Evolutionary conservation across 2,888 invertebrate genomes (phyloP).

Genomic region (Agrotis ipsilon): DNA sequence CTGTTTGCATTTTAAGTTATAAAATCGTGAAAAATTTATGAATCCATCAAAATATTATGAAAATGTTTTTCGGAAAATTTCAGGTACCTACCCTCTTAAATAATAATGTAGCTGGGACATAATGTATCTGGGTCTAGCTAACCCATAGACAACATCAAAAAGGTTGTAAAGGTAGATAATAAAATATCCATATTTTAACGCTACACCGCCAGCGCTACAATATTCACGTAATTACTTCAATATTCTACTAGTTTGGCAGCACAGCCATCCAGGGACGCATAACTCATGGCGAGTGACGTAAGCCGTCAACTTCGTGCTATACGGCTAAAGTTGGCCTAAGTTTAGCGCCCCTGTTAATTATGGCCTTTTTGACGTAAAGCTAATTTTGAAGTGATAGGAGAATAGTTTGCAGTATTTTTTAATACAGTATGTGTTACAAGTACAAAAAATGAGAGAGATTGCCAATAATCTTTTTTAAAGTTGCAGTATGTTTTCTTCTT

Average conservation of each 20-base stretch:
- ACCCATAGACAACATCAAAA: neutral
- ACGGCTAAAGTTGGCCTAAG: constrained; percentile 22
- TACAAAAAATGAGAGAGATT: too few relatives aligned
- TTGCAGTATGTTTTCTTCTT: too few relatives aligned
- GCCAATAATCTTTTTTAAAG: neutral
- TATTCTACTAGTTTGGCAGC: constrained; percentile 22
- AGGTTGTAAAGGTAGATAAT: neutral
- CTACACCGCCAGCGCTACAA: neutral
- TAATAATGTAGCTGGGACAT: too few relatives aligned
- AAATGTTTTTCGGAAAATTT: neutral
- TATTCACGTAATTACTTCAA: constrained; percentile 31
- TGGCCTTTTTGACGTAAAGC: constrained; percentile 17
- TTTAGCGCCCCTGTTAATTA: constrained; percentile 33
- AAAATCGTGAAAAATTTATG: neutral
- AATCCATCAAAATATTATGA: neutral
- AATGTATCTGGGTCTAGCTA: too few relatives aligned
- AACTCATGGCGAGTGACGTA: constrained; percentile 28
- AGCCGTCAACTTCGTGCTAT: constrained; percentile 28
- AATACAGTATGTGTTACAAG: too few relatives aligned
- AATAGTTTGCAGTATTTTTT: neutral
- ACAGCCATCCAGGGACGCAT: constrained; percentile 30
- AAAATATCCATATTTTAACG: constrained; percentile 16
- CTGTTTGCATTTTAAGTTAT: too few relatives aligned
- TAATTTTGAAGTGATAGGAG: constrained; percentile 11
- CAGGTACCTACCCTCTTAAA: neutral